Conservation (phyloP, 2,888 invertebrate genomes). For the Euphydryas editha region DNA sequence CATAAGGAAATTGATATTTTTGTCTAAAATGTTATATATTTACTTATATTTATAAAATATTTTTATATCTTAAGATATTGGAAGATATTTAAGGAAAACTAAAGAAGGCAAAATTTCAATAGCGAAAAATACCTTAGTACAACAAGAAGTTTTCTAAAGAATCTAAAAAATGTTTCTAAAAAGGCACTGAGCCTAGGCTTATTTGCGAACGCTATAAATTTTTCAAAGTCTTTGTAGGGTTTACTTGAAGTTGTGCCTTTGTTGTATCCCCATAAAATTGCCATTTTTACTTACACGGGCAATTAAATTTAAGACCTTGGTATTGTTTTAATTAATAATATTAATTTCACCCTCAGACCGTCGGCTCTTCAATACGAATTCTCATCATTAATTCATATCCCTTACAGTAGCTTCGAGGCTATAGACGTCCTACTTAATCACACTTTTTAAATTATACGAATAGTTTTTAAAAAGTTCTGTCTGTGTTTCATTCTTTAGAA, state of each 20-base stretch:
- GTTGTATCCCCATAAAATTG: conserved; percentile 55
- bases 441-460: conserved; percentile 3
- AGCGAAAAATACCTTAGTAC: conserved; percentile 13
- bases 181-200: conserved; percentile 19
- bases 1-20: no score
- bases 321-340: conserved; percentile 11
- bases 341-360: neutral
- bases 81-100: no score
- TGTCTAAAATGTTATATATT: no score
- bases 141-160: conserved; percentile 11
- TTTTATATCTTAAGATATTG: no score
- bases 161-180: conserved; percentile 23
- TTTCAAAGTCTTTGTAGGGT: conserved; percentile 49
- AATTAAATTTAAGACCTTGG: conserved; percentile 47
- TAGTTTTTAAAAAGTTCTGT: neutral
- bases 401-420: neutral
- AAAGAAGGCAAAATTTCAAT: neutral
- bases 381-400: conserved; percentile 2
- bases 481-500: neutral
- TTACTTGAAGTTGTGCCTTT: conserved; percentile 19
- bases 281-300: conserved; percentile 60
- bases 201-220: conserved; percentile 66
- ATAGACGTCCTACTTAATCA: neutral
- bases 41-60: no score
- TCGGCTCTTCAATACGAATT: neutral